Evolutionary conservation across 92 coral and sea anemone genomes (phyloP), one percentile per base, ranked within the genome.

Genomic region (Phymanthus crucifer): DNA sequence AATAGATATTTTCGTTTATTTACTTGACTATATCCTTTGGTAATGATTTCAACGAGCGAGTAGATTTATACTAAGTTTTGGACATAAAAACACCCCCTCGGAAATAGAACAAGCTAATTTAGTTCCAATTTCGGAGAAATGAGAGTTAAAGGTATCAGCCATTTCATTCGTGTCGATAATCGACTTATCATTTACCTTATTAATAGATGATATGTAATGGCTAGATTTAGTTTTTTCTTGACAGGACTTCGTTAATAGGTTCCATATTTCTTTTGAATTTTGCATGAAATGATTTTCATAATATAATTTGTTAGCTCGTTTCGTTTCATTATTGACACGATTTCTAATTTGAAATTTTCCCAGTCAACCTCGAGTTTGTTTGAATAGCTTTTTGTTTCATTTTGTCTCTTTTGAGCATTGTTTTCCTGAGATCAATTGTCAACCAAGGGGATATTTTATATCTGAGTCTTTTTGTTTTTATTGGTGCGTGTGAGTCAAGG

Each of bases 291-390:
- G 54, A 14, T 43, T 69, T 31, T 72, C 61, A 32, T 66, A 68
- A 68, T 68, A 79, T 19, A 26, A 26, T 32, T 72, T 24, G 32
- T 66, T 78, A 6, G 83, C 75, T 66, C 66, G 6, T 19, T 78
- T 66, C 0, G 66, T 78, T 78, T 79, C 71, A 64, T 79, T 79
- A 26, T 79, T 79, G 3, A 57, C 32, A n/a, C 56, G 68, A 72
- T 79, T 79, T 24, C 61, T 54, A 3, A 43, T 43, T 43, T 43
- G 48, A n/a, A 13, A 43, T 43, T 13, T 43, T 43, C 6, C 13
- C 6, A 43, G 6, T 43, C 48, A 13, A 13, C 6, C 6, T 43
- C 13, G 48, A 43, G 13, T 43, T 43, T 43, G 6, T 43, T 6
- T 6, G 6, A 6, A 13, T 43, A 43, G 48, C 48, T 6, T 6